Evolutionary conservation across 1,140 invertebrate genomes (phyloP).

Genomic region (Drosophila leontia): DNA sequence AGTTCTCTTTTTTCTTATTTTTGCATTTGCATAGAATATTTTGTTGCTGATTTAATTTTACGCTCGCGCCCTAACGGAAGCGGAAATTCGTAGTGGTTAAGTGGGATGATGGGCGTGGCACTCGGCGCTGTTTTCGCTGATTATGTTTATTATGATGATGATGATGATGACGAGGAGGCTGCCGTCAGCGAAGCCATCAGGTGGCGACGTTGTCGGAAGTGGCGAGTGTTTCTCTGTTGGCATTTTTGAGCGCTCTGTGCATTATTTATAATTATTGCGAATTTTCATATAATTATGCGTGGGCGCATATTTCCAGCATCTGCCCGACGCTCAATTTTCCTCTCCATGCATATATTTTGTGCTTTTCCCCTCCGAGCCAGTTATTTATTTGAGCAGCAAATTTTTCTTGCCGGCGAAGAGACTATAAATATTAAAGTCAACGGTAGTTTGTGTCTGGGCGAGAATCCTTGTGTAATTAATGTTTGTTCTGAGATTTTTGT

Average conservation of each 20-base stretch:
- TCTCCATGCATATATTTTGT: constrained; percentile 3
- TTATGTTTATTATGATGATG: constrained; percentile 21
- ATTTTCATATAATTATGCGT: constrained; percentile 83
- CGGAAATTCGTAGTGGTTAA: constrained; percentile 67
- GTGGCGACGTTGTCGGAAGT: constrained; percentile 70
- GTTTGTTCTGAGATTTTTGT: constrained; percentile 68
- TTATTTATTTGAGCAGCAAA: constrained; percentile 74
- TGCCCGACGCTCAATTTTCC: constrained; percentile 33
- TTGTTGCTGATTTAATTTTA: constrained; percentile 71
- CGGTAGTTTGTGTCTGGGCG: constrained; percentile 55
- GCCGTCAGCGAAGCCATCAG: constrained; percentile 44
- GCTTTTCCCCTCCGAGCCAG: constrained; percentile 10
- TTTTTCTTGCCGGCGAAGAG: constrained; percentile 47
- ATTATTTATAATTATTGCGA: constrained; percentile 83
- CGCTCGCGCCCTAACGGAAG: constrained; percentile 57
- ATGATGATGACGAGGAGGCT: constrained; percentile 7
- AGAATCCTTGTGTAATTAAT: constrained; percentile 77
- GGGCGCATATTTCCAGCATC: constrained; percentile 57
- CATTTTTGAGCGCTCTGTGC: constrained; percentile 59
- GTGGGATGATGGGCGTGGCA: constrained; percentile 37
- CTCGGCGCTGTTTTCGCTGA: constrained; percentile 13
- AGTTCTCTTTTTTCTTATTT: background rate
- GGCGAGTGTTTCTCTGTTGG: constrained; percentile 60
- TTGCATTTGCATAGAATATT: constrained; percentile 59
- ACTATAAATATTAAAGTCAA: constrained; percentile 81